Evolutionary conservation across 2,113 vertebrate species (phyloP).

Genomic region (Petrocephalus microphthalmus): DNA sequence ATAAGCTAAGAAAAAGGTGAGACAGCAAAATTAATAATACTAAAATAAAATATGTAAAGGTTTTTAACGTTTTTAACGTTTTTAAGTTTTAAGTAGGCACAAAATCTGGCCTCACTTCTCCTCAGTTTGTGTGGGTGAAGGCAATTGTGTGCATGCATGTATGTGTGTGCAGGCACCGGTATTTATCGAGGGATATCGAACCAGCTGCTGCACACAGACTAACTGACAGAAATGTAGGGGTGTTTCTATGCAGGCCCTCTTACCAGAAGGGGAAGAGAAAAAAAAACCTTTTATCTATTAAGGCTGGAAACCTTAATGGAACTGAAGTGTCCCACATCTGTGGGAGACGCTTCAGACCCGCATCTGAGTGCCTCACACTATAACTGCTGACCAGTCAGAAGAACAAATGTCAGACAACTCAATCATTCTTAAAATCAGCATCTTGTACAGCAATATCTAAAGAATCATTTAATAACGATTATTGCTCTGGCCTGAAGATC

Average conservation of each 20-base stretch:
- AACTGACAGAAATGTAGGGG: not conserved
- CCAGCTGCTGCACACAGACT: not conserved
- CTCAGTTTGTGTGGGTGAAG: not conserved
- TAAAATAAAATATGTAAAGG: not conserved
- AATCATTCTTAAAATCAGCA: not conserved
- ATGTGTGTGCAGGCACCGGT: not conserved
- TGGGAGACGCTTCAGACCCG: not conserved
- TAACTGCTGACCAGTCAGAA: not conserved
- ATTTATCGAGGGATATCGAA: not conserved
- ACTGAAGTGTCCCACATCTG: constrained; percentile 11
- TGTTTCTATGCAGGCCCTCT: not conserved
- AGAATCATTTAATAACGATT: not conserved
- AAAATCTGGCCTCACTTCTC: not conserved
- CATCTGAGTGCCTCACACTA: not conserved
- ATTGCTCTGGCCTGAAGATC: not conserved
- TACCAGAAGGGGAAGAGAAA: not conserved
- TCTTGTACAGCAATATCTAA: not conserved
- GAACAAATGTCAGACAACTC: not conserved
- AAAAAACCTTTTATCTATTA: constrained; percentile 14
- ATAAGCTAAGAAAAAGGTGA: not conserved
- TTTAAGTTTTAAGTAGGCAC: not conserved
- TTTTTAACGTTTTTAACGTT: constrained; percentile 4
- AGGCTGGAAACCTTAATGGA: constrained; percentile 6
- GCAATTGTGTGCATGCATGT: not conserved
- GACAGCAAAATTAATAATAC: not conserved